Base-by-base conservation (phyloP, 2,888 invertebrate species). In the Parapristionchus giblindavisi region DNA sequence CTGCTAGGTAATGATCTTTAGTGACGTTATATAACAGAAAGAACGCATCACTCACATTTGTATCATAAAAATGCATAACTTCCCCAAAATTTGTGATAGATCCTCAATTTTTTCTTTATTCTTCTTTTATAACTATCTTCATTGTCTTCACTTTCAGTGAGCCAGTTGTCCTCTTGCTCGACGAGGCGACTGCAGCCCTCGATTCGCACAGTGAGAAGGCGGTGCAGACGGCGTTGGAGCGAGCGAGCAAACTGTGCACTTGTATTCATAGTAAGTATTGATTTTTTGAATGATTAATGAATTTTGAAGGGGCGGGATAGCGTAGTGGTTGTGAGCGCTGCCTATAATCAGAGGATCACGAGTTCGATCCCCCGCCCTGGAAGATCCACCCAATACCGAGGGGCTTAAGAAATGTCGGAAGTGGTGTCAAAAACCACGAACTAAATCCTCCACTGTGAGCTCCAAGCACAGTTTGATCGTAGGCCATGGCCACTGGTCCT, bases 111-210 rank as follows among this genome's bases (percentile, higher is more conserved):
- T 48, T 48, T 14, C 21, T 21, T 11, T 21, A 21, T 14, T 14
- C 48, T 48, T 48, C n/a, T n/a, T n/a, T n/a, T n/a, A n/a, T n/a
- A n/a, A n/a, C n/a, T n/a, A n/a, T n/a, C n/a, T n/a, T n/a, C n/a
- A n/a, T n/a, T n/a, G n/a, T n/a, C 48, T 48, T 48, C 21, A 14
- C 48, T 66, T 82, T 34, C 56, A 71, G 81, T 14, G 83, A 85
- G 61, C 86, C 86, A 34, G 78, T 78, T n/a, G 81, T 86, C 34
- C 78, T 86, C 14, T 79, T 86, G 27, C 78, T 86, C 29, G 86
- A 86, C 75, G 86, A 86, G 75, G 86, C 86, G 6, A 86, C 86
- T 11, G 85, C 86, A 0, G 85, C 85, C 5, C 73, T 86, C 27
- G 85, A 86, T 75, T 81, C 82, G 38, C 78, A 82, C 14, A 81